Base-by-base conservation (phyloP, 92 coral and sea anemone genomes). In the Micromussa lordhowensis region DNA sequence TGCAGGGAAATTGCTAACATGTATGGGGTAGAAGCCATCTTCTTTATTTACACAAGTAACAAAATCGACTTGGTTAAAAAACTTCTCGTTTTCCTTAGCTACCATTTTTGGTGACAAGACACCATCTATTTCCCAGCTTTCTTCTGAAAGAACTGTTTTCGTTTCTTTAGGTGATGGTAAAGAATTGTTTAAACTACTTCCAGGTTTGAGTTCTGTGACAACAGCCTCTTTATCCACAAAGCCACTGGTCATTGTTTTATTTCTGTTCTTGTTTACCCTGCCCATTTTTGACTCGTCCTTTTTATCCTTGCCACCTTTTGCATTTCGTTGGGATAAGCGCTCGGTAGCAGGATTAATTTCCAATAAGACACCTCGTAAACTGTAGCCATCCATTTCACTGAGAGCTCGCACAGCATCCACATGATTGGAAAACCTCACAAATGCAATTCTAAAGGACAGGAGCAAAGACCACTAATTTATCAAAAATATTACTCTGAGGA, bases 331-430 rank as follows among this genome's bases (percentile, higher is more conserved):
- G 35, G 70, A 31, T 15, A 49, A 2, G 5, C 79, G 77, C 30
- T 84, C 83, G 5, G 13, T 80, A 21, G 86, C 97, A 32, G 88
- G 90, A 69, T 70, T 93, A 3, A 93, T n/a, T 19, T 16, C 68
- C 78, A 95, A 81, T 30, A 51, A 84, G 19, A 26, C 83, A 17
- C 93, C 94, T 31, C 84, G 85, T 6, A 95, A 79, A 26, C 40
- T 54, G 38, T 59, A 91, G 8, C 96, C 93, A 84, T 93, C 69
- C 29, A 86, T 85, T 44, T 95, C 92, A 49, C 82, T 58, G 4
- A 96, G 59, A 34, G 96, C 99, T 77, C 31, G 58, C 3, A 66
- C 26, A 34, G 96, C 96, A 80, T 93, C 98, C 7, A 86, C 85
- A 51, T 72, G 81, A 24, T 34, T 57, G 18, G 91, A 69, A 86